A percentile compares a stretch with the other conserved stretches of the same genome.
Evolutionary conservation across 2,888 invertebrate genomes (phyloP).

Genomic region (Encarsia formosa): DNA sequence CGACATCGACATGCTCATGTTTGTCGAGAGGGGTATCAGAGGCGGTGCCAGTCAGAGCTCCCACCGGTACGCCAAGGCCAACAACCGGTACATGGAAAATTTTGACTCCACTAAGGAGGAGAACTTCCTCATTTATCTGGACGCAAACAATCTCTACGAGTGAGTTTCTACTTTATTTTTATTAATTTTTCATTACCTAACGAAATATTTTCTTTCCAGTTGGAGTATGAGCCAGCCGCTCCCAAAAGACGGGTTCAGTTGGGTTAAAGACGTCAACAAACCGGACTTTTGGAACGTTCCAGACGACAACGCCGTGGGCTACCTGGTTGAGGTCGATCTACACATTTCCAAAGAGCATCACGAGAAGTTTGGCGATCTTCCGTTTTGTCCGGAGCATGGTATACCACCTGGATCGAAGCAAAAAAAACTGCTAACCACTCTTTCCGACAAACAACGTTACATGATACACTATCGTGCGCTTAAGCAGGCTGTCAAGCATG

Average conservation of each 20-base stretch:
- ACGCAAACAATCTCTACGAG: slow-evolving; percentile 17
- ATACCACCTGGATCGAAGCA: slow-evolving; percentile 22
- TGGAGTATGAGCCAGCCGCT: no score
- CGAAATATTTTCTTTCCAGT: no score
- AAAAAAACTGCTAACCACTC: slow-evolving; percentile 30
- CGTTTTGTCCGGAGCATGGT: slow-evolving; percentile 33
- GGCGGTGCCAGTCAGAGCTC: slow-evolving; percentile 32
- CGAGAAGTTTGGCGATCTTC: slow-evolving; percentile 38
- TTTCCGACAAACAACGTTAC: not conserved
- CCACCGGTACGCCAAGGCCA: no score
- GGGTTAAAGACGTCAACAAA: no score
- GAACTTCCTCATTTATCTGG: slow-evolving; percentile 23
- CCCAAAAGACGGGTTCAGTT: no score
- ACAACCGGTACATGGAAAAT: slow-evolving; percentile 24
- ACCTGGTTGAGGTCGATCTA: not conserved
- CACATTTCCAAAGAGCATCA: no score
- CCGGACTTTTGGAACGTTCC: not conserved
- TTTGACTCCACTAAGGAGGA: slow-evolving; percentile 8
- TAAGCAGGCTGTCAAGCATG: not conserved
- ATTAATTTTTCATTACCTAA: no score
- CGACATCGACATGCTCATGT: slow-evolving; percentile 29
- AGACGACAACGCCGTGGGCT: not conserved
- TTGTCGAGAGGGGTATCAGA: slow-evolving; percentile 31
- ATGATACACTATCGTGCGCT: not conserved
- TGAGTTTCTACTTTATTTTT: not conserved